These are phyloP conservation scores for Mylabris phalerata DNA, from an alignment of 1,140 invertebrate species.

Conservation along the genomic window DNA sequence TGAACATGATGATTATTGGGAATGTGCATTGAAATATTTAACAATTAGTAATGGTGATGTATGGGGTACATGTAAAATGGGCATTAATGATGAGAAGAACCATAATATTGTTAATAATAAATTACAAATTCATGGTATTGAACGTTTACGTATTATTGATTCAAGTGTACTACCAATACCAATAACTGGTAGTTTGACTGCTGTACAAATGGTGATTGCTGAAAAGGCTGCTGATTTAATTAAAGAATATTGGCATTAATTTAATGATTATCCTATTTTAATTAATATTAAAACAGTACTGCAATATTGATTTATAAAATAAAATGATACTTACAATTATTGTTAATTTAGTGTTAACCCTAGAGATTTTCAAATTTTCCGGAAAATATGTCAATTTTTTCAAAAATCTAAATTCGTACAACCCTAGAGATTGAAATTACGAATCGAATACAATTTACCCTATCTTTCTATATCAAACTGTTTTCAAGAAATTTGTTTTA, in stretches of 20 bases:
- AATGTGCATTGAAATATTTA: conserved; percentile 44
- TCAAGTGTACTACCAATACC: conserved; percentile 67
- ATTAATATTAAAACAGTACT: too few relatives aligned
- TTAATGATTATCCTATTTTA: not conserved
- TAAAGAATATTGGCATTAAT: conserved; percentile 48
- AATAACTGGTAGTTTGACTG: conserved; percentile 66
- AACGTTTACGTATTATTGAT: conserved; percentile 63
- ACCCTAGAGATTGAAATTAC: too few relatives aligned
- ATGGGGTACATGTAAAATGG: conserved; percentile 59
- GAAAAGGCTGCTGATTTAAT: conserved; percentile 82
- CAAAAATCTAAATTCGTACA: too few relatives aligned
- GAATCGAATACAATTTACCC: too few relatives aligned
- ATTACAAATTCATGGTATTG: conserved; percentile 46
- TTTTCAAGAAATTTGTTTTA: too few relatives aligned
- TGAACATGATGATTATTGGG: conserved; percentile 31
- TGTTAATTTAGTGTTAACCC: too few relatives aligned
- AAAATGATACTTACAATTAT: too few relatives aligned
- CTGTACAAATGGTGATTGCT: conserved; percentile 74
- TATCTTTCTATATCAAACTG: too few relatives aligned
- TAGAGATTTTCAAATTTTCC: too few relatives aligned
- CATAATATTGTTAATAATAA: conserved; percentile 52
- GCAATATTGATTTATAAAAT: too few relatives aligned
- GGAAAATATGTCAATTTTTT: too few relatives aligned
- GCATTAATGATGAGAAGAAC: conserved; percentile 43
- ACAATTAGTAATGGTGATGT: conserved; percentile 48